Evolutionary conservation across 2,888 invertebrate species (phyloP).

Genomic region (Acanthosepion lycidas): DNA sequence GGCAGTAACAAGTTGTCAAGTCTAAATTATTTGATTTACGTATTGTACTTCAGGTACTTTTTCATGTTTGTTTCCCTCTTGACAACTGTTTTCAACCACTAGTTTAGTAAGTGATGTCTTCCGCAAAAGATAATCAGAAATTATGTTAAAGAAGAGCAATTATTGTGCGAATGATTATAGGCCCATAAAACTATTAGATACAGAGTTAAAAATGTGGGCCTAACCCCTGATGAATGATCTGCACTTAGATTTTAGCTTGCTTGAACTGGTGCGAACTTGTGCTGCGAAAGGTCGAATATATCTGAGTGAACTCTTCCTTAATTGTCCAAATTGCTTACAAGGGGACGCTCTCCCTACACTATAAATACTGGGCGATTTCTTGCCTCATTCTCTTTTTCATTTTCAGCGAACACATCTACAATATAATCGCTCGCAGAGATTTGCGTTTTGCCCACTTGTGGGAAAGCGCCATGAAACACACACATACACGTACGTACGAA

Average conservation of each 20-base stretch:
- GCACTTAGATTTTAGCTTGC: neutral
- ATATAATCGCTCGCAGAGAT: too few relatives aligned
- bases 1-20: neutral
- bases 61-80: neutral
- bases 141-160: neutral
- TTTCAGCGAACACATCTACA: too few relatives aligned
- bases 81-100: neutral
- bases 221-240: neutral
- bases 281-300: too few relatives aligned
- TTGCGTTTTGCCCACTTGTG: too few relatives aligned
- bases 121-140: too few relatives aligned
- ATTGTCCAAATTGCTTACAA: too few relatives aligned
- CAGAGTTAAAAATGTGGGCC: neutral
- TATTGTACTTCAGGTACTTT: neutral
- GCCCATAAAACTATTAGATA: neutral
- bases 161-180: neutral
- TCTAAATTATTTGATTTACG: neutral
- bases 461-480: too few relatives aligned
- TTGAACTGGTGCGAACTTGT: neutral
- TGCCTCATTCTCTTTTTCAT: too few relatives aligned
- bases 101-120: neutral
- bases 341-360: too few relatives aligned
- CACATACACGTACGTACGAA: too few relatives aligned
- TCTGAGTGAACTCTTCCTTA: too few relatives aligned
- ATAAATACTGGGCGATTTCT: too few relatives aligned